phyloP scores from a whole-genome alignment of 2,888 invertebrate genomes.

The Chymomyza fuscimana region DNA sequence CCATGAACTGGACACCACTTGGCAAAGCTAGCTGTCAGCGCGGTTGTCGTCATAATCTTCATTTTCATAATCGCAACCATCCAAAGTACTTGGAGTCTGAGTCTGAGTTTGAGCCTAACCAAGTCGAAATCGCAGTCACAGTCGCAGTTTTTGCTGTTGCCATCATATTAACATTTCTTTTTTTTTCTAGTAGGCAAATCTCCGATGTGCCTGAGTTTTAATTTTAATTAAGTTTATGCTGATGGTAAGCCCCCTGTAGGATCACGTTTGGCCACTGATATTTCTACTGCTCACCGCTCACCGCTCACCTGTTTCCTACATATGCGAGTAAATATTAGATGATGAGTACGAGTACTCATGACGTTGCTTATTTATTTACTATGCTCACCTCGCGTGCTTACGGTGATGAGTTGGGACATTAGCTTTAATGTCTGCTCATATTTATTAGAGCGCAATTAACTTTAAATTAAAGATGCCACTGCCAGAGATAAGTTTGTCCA shows the following conservation, averaged over 20 bases:
- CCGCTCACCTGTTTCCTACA: not conserved
- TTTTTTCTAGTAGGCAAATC: conserved; percentile 59
- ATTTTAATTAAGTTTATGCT: conserved; percentile 76
- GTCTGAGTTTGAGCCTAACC: conserved; percentile 23
- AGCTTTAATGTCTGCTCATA: conserved; percentile 75
- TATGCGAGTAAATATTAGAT: not conserved
- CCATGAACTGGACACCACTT: conserved; percentile 61
- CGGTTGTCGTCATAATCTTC: conserved; percentile 41
- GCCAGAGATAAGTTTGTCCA: not conserved
- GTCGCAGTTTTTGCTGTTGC: conserved; percentile 26
- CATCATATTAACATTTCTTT: conserved; percentile 53
- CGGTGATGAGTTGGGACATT: conserved; percentile 77
- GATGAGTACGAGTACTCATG: not conserved
- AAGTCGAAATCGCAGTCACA: conserved; percentile 23
- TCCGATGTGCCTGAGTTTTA: conserved; percentile 62
- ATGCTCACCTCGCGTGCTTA: conserved; percentile 58
- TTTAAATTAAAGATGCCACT: conserved; percentile 53
- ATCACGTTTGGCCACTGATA: conserved; percentile 23
- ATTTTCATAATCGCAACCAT: conserved; percentile 40
- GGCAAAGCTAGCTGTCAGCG: conserved; percentile 31
- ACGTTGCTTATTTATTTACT: conserved; percentile 28
- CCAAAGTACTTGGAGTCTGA: not conserved
- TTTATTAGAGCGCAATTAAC: conserved; percentile 76
- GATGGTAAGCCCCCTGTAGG: not conserved
- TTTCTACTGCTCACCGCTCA: conserved; percentile 7